Evolutionary conservation across 2,113 vertebrate genomes (phyloP).

Genomic region (Orthonyx spaldingii): DNA sequence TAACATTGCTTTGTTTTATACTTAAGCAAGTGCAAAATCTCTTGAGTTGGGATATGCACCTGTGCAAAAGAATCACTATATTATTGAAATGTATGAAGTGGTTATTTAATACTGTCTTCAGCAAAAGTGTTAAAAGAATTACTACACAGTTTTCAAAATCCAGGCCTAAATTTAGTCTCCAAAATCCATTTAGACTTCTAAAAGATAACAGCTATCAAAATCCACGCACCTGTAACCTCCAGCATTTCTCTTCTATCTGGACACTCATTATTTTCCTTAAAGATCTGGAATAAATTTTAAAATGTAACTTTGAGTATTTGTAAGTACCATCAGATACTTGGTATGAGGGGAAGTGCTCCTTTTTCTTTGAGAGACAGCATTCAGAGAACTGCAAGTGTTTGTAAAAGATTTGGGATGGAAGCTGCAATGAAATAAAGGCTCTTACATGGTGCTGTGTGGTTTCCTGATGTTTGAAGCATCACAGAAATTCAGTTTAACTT

Average conservation of each 20-base stretch:
- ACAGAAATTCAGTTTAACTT: background rate
- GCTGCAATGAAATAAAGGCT: background rate
- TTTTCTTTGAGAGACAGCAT: background rate
- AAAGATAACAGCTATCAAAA: background rate
- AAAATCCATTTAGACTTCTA: background rate
- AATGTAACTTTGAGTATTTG: background rate
- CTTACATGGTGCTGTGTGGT: background rate
- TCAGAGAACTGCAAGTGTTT: background rate
- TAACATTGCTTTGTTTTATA: background rate
- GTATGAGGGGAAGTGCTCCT: background rate
- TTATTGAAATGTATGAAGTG: fast-evolving
- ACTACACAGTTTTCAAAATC: background rate
- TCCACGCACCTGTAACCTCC: background rate
- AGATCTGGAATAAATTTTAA: background rate
- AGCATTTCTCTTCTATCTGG: background rate
- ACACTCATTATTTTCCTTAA: background rate
- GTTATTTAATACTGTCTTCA: background rate
- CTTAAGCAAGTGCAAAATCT: background rate
- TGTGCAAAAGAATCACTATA: background rate
- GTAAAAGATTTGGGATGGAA: background rate
- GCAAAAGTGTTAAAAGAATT: background rate
- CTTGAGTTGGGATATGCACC: background rate
- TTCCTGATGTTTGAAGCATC: background rate
- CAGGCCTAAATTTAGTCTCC: background rate
- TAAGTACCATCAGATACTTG: background rate